Conservation (phyloP, 2,888 invertebrate genomes). For the Lithophane leautieri region DNA sequence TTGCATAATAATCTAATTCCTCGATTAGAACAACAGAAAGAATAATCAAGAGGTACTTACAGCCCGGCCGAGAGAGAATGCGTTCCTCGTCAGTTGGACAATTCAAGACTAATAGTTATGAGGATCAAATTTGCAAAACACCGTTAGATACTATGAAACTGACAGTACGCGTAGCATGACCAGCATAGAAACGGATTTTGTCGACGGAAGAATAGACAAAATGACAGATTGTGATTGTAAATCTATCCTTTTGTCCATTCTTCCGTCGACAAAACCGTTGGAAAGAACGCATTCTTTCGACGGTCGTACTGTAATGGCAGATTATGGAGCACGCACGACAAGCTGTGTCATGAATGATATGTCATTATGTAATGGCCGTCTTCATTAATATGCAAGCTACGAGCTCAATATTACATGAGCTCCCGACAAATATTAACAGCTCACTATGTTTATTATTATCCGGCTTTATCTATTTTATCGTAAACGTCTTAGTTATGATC, state of each 20-base stretch:
- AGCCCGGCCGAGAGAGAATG: no score
- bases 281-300: no score
- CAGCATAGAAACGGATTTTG: no score
- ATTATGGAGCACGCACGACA: slow-evolving; percentile 9
- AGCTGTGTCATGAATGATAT: background rate
- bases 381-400: slow-evolving; percentile 45
- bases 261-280: no score
- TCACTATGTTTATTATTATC: slow-evolving; percentile 42
- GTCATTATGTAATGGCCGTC: slow-evolving; percentile 2
- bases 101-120: no score
- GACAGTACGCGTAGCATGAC: no score
- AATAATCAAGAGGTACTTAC: background rate
- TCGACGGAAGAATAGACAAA: no score
- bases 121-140: no score
- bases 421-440: slow-evolving; percentile 49
- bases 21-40: background rate
- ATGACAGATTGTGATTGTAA: no score
- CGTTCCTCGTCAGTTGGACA: no score
- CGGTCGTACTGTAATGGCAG: background rate
- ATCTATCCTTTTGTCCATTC: no score
- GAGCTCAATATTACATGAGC: slow-evolving; percentile 44
- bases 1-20: background rate
- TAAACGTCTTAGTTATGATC: background rate
- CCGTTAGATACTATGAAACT: no score
- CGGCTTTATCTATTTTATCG: slow-evolving; percentile 19